Base-by-base conservation (phyloP, 2,888 invertebrate species). In the Cerastis leucographa region DNA sequence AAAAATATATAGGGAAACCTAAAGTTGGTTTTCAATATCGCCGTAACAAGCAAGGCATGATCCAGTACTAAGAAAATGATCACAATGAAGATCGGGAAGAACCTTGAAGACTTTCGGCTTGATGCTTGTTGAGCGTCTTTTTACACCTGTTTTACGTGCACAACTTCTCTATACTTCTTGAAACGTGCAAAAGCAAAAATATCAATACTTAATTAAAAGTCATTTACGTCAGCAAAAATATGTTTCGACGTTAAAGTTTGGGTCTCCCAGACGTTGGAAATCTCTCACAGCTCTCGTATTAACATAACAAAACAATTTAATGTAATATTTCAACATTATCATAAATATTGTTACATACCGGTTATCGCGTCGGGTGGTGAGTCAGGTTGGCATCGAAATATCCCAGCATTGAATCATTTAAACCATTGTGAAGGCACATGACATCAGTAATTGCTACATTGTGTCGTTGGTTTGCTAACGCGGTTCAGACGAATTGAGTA, bases 301-400 rank as follows among this genome's bases (percentile, higher is more conserved):
- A 42, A 44, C 49, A 44, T 29, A 25, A 44, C 64, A 54, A 76
- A 69, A 70, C 64, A 42, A 59, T 61, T 46, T 54, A 69, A 25
- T 81, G 54, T 79, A 74, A 67, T 62, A 74, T 75, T 79, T 61
- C n/a, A 22, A 81, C 54, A 75, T 49, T 56, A 56, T 54, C 76
- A 56, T 81, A 79, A 81, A 79, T 79, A 81, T 46, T 62, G 61
- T 81, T 61, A 25, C 29, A 29, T n/a, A 49, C 54, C n/a, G 54
- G 35, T 81, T 75, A 79, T 81, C 81, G 76, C 62, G 51, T 64
- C 49, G 62, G 12, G 8, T 77, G 40, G 51, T 78, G 83, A 83
- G 51, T 83, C 78, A 81, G 49, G 35, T 56, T 69, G 54, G 54
- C 42, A 78, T 61, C 35, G 56, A 78, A 83, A 78, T 83, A 78